phyloP scores from a whole-genome alignment of 2,113 vertebrate species.

The Cyprinodon brontotheroides region DNA sequence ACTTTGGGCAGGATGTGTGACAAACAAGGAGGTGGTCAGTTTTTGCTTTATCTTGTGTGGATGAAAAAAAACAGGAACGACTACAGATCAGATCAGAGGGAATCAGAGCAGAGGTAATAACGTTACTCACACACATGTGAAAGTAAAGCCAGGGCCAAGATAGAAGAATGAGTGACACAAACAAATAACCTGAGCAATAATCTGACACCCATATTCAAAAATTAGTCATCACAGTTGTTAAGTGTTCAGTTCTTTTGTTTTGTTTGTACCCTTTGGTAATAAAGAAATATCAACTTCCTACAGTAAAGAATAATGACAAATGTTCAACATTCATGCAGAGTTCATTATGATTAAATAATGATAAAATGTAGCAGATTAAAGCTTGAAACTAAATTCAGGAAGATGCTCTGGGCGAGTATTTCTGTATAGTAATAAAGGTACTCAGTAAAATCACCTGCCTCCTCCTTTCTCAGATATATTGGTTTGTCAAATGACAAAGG shows the following conservation, averaged over 20 bases:
- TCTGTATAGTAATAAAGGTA: not conserved
- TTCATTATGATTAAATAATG: not conserved
- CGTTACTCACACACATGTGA: conserved; percentile 34
- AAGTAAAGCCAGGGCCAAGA: not conserved
- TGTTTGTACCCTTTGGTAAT: not conserved
- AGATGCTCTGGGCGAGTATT: not conserved
- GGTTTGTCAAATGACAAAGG: not conserved
- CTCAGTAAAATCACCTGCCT: not conserved
- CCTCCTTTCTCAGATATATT: not conserved
- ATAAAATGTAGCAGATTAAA: not conserved
- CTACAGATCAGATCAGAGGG: conserved; percentile 59
- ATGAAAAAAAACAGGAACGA: conserved; percentile 61
- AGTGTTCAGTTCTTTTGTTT: not conserved
- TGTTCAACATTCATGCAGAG: not conserved
- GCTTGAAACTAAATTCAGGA: not conserved
- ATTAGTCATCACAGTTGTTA: not conserved
- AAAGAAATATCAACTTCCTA: not conserved
- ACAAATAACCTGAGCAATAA: not conserved
- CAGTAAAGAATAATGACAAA: not conserved
- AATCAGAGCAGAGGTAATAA: conserved; percentile 56
- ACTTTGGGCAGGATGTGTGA: conserved; percentile 40
- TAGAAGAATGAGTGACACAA: not conserved
- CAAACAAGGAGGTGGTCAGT: conserved; percentile 48
- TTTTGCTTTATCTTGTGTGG: conserved; percentile 35
- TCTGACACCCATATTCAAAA: not conserved